phyloP scores from a whole-genome alignment of 1,140 invertebrate genomes.

The Pachyrhynchus sulphureomaculatus region DNA sequence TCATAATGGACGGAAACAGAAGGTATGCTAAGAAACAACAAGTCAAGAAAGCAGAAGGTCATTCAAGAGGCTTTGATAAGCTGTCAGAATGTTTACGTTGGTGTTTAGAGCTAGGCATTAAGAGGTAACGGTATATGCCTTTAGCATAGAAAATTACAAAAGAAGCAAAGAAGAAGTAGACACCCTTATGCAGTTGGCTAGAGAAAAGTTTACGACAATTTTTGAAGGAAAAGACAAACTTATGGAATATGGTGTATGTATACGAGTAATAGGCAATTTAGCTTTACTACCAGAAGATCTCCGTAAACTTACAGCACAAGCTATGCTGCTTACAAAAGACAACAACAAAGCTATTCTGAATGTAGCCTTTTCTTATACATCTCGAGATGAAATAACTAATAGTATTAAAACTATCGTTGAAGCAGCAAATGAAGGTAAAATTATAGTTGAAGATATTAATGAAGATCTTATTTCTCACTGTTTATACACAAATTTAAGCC shows the following conservation, averaged over 20 bases:
- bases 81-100: slow-evolving; percentile 91
- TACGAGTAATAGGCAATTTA: slow-evolving; percentile 89
- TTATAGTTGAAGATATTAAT: slow-evolving; percentile 71
- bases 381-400: slow-evolving; percentile 85
- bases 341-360: slow-evolving; percentile 87
- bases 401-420: slow-evolving; percentile 67
- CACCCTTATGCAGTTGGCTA: slow-evolving; percentile 82
- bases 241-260: slow-evolving; percentile 80
- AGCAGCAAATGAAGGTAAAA: slow-evolving; percentile 58
- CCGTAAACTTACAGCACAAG: slow-evolving; percentile 73
- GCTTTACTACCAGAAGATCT: slow-evolving; percentile 78
- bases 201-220: slow-evolving; percentile 84
- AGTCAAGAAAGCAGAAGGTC: slow-evolving; percentile 78
- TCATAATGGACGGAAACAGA: slow-evolving; percentile 99
- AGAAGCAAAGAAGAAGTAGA: slow-evolving; percentile 89
- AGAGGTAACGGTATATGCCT: slow-evolving; percentile 99
- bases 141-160: slow-evolving; percentile 99
- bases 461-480: slow-evolving; percentile 77
- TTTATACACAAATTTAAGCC: slow-evolving; percentile 75
- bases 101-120: slow-evolving; percentile 72
- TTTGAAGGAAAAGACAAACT: slow-evolving; percentile 75
- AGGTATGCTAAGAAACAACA: slow-evolving; percentile 86
- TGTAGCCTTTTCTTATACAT: slow-evolving; percentile 90
- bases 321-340: slow-evolving; percentile 76
- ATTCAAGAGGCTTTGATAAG: slow-evolving; percentile 92